Evolutionary conservation across 1,140 invertebrate genomes (phyloP).

Genomic region (Plectrocnemia conspersa): DNA sequence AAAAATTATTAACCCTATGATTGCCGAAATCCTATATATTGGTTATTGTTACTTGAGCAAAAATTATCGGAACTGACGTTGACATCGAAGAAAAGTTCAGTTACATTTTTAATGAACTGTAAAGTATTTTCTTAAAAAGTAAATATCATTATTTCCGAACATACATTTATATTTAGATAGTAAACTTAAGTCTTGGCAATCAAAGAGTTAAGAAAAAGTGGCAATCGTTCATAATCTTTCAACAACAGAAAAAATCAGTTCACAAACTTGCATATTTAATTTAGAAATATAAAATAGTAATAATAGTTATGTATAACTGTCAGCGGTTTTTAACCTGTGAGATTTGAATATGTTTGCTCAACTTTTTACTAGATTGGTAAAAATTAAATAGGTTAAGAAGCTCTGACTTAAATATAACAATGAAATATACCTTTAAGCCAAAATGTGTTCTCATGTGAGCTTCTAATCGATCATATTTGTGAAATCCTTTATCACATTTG

Average conservation of each 20-base stretch:
- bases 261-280: conserved; percentile 16
- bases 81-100: neutral
- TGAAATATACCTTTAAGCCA: conserved; percentile 44
- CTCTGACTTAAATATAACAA: neutral
- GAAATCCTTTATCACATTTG: conserved; percentile 48
- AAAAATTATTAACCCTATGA: neutral
- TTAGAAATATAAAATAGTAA: conserved; percentile 2
- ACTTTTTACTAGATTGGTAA: no score
- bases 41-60: neutral
- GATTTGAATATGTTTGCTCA: no score
- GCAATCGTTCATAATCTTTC: no score
- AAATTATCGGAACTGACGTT: neutral
- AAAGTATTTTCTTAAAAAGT: no score
- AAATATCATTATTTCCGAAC: no score
- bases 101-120: neutral
- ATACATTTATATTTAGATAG: no score
- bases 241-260: no score
- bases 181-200: no score
- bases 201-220: no score
- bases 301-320: neutral
- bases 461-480: conserved; percentile 50
- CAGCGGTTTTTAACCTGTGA: no score
- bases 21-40: neutral
- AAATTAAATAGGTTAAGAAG: neutral
- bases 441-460: conserved; percentile 50